Percentiles rank a stretch among this genome's conserved stretches.
Conservation (phyloP, 2,113 vertebrate species). For the Macaca nemestrina region DNA sequence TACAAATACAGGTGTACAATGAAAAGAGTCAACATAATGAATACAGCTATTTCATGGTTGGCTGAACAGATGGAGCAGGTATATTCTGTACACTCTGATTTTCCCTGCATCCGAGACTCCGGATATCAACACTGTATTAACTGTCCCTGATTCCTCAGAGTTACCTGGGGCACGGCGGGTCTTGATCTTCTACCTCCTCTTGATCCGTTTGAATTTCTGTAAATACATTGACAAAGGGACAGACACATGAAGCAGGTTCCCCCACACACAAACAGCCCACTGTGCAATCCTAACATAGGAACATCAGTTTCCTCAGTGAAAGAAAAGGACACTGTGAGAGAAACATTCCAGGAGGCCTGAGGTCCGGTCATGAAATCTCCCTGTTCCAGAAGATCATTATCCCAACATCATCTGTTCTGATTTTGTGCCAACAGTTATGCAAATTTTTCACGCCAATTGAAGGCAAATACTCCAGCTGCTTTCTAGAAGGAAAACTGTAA, state of each 20-base stretch:
- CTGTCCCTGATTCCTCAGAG: neutral
- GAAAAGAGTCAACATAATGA: neutral
- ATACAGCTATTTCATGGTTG: neutral
- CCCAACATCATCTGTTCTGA: neutral
- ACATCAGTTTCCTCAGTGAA: neutral
- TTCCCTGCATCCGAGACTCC: neutral
- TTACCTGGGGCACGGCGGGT: neutral
- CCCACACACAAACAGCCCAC: neutral
- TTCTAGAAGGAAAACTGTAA: neutral
- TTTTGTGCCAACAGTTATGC: neutral
- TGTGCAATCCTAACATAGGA: neutral
- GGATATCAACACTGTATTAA: neutral
- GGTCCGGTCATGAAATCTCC: neutral
- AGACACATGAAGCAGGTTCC: neutral
- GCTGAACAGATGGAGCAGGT: neutral
- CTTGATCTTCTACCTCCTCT: neutral
- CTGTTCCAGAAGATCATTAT: neutral
- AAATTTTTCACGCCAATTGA: too few species aligned
- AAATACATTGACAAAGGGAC: neutral
- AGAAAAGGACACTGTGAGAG: neutral
- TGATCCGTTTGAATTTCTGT: neutral
- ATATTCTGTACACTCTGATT: neutral
- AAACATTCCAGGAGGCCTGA: neutral
- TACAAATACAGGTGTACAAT: neutral
- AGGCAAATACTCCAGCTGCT: too few species aligned